Evolutionary conservation across 2,888 invertebrate genomes (phyloP).

Genomic region (Drosophila atripex): DNA sequence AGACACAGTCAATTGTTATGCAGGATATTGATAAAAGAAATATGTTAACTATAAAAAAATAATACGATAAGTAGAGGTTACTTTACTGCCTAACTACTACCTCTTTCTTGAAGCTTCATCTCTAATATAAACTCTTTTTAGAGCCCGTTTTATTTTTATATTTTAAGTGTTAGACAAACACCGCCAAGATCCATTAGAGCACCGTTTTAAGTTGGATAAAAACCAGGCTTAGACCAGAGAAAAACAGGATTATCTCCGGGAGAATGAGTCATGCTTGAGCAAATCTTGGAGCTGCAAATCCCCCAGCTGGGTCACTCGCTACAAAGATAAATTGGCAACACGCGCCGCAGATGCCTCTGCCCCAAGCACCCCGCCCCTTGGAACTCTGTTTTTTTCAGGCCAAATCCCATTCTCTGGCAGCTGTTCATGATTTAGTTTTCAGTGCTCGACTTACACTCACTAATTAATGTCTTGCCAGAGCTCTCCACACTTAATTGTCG

Average conservation of each 20-base stretch:
- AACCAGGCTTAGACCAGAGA: conserved; percentile 35
- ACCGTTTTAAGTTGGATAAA: conserved; percentile 11
- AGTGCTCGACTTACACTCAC: conserved; percentile 30
- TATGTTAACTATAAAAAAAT: background rate
- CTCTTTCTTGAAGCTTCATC: no score
- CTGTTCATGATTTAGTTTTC: conserved; percentile 23
- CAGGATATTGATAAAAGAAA: conserved; percentile 16
- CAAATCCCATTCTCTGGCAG: conserved; percentile 15
- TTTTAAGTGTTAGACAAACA: conserved; percentile 9
- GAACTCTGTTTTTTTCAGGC: conserved; percentile 8
- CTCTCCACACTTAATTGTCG: conserved; percentile 58
- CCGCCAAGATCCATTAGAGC: conserved; percentile 14
- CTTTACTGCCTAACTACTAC: background rate
- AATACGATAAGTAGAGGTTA: background rate
- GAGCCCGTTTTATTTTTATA: background rate
- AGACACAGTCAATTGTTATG: conserved; percentile 26
- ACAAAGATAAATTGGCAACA: conserved; percentile 75
- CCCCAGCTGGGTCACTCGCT: conserved; percentile 51
- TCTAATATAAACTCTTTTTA: background rate
- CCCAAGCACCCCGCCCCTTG: background rate
- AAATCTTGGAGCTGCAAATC: conserved; percentile 51
- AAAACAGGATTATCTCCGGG: conserved; percentile 64
- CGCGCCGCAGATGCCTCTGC: conserved; percentile 57
- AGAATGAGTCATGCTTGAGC: conserved; percentile 59
- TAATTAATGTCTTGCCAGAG: conserved; percentile 57